These are phyloP conservation scores for Zoanthus gigantus DNA, from an alignment of 92 coral and sea anemone genomes.

Conservation along the genomic window DNA sequence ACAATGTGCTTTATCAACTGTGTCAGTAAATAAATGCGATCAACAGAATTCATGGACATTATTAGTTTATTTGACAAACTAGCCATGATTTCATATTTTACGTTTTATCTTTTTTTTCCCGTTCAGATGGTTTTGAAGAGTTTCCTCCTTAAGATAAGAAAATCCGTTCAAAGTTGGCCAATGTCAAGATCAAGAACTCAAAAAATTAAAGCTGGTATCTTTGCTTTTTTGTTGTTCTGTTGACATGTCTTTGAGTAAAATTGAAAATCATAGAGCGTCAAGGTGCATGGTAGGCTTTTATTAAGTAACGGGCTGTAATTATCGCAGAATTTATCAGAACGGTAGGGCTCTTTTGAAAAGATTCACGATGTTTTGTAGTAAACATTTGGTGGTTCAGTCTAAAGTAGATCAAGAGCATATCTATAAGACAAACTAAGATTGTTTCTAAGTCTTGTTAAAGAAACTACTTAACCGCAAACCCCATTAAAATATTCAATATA, in stretches of 20 bases:
- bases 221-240: neutral
- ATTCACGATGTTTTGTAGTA: conserved; percentile 23
- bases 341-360: conserved; percentile 41
- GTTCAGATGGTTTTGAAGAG: conserved; percentile 18
- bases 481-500: conserved; percentile 1
- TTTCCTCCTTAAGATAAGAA: conserved; percentile 30
- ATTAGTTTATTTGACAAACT: conserved; percentile 49
- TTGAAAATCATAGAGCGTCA: conserved; percentile 3
- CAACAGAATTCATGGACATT: conserved; percentile 36
- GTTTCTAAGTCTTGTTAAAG: neutral
- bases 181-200: neutral
- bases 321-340: conserved; percentile 36
- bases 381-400: conserved; percentile 18
- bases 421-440: neutral
- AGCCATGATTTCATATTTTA: conserved; percentile 20
- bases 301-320: conserved; percentile 32
- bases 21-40: conserved; percentile 42
- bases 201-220: conserved; percentile 12
- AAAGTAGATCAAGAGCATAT: neutral
- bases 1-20: conserved; percentile 39
- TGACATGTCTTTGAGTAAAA: neutral
- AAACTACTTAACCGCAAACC: neutral
- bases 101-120: conserved; percentile 26
- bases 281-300: conserved; percentile 10
- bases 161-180: neutral